Evolutionary conservation across 2,113 vertebrate species (phyloP), one percentile per base, ranked within the genome.

Genomic region (Carassius auratus): DNA sequence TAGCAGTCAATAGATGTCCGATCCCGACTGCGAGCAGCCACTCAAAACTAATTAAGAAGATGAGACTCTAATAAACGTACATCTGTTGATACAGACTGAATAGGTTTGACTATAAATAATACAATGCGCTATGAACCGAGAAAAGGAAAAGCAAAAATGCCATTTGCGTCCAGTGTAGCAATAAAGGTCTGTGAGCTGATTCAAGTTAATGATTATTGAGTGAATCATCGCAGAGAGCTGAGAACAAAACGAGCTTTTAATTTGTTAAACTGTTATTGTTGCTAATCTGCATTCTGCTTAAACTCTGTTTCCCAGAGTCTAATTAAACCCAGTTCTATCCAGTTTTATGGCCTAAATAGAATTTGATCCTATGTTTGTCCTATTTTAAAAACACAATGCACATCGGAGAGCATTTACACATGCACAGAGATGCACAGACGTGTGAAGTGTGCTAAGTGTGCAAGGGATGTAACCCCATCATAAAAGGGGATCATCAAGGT

Each of bases 401-500:
- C 26, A 17, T 30, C 6, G 0, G 12, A 15, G 62, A 66, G 69
- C 71, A 74, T 33, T 42, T 76, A 14, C 76, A 38, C 17, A 64
- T 48, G 36, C 23, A 68, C 79, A 74, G 26, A 74, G 9, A 26
- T 36, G 30, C 84, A 83, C 23, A 69, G 23, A 52, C 0, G 59
- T 30, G 66, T 48, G 71, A 64, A 75, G 23, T 21, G 36, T 50
- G 42, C 6, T 19, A 36, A 55, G 3, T 55, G 69, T 76, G 59
- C 76, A 36, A 73, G 55, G 59, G 62, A 90, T 61, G 85, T 66
- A 38, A 83, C 48, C 82, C 19, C 79, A 87, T 81, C 86, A 74
- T 57, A 81, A 88, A 57, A 85, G 90, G 81, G 77, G 64, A 88
- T 84, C 52, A 84, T 83, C 90, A 92, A 93, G 93, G 92, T 93